These are phyloP conservation scores for Pissodes strobi DNA, from an alignment of 1,140 invertebrate genomes.

Conservation along the genomic window DNA sequence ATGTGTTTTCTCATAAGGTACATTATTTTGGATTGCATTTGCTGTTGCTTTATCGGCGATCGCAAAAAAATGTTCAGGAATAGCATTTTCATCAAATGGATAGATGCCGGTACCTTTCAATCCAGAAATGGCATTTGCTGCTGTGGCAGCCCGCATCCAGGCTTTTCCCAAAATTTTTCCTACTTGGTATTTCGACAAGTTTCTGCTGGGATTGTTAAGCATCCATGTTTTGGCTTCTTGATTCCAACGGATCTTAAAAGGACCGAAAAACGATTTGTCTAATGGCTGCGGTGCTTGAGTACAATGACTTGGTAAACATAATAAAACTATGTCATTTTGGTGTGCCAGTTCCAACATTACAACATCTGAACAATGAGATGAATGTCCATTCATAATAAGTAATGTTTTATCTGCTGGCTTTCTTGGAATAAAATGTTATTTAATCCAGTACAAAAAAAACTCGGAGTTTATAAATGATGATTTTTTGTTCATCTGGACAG, in stretches of 20 bases:
- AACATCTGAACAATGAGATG: slow-evolving; percentile 28
- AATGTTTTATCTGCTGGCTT: slow-evolving; percentile 14
- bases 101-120: slow-evolving; percentile 20
- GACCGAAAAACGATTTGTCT: slow-evolving; percentile 46
- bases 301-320: slow-evolving; percentile 48
- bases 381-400: slow-evolving; percentile 41
- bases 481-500: slow-evolving; percentile 50
- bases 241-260: slow-evolving; percentile 42
- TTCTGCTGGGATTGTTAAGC: neutral
- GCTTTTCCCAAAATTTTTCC: slow-evolving; percentile 14
- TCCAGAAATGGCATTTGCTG: neutral
- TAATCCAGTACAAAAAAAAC: slow-evolving; percentile 42
- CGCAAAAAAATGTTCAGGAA: slow-evolving; percentile 8
- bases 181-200: neutral
- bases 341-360: slow-evolving; percentile 44
- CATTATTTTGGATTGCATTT: neutral
- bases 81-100: slow-evolving; percentile 13
- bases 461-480: too few relatives aligned
- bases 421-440: slow-evolving; percentile 48
- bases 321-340: slow-evolving; percentile 48
- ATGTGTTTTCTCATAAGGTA: neutral
- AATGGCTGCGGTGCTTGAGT: slow-evolving; percentile 50
- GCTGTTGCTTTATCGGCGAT: slow-evolving; percentile 8
- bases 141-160: neutral
- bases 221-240: slow-evolving; percentile 2